A percentile compares a stretch with the other conserved stretches of the same genome.
Evolutionary conservation across 2,797 vertebrate species (phyloP).

Genomic region (Ceryle rudis): DNA sequence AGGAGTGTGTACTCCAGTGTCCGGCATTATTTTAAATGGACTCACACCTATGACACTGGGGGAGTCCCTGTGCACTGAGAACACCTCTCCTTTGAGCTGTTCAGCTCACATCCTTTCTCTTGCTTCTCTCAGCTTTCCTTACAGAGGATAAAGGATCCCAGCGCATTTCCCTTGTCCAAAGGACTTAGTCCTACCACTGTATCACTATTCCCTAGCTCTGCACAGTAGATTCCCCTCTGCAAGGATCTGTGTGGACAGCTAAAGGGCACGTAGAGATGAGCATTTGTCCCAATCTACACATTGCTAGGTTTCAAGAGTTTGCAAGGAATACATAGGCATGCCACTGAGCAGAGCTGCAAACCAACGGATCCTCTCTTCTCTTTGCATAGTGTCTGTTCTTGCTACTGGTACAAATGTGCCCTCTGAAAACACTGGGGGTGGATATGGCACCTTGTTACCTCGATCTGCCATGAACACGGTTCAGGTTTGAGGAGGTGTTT

Average conservation of each 20-base stretch:
- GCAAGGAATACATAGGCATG: fast-evolving
- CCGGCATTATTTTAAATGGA: neutral
- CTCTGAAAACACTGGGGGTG: neutral
- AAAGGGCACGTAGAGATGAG: fast-evolving
- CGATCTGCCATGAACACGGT: neutral
- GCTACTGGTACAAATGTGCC: neutral
- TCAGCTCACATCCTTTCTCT: neutral
- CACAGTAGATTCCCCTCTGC: neutral
- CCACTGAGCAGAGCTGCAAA: neutral
- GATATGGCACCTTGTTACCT: neutral
- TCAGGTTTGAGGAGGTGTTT: neutral
- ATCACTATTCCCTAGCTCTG: neutral
- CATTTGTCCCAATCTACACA: neutral
- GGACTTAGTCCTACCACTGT: neutral
- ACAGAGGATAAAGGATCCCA: neutral
- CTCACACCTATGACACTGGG: neutral
- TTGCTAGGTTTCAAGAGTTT: neutral
- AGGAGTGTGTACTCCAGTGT: neutral
- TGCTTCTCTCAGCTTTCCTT: neutral
- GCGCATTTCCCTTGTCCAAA: neutral
- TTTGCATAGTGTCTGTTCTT: neutral
- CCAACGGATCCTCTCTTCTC: neutral
- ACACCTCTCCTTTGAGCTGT: neutral
- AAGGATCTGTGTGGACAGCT: neutral
- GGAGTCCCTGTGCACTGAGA: neutral